Evolutionary conservation across 2,113 vertebrate genomes (phyloP), one percentile per base, ranked within the genome.

Genomic region (Piprites chloris): DNA sequence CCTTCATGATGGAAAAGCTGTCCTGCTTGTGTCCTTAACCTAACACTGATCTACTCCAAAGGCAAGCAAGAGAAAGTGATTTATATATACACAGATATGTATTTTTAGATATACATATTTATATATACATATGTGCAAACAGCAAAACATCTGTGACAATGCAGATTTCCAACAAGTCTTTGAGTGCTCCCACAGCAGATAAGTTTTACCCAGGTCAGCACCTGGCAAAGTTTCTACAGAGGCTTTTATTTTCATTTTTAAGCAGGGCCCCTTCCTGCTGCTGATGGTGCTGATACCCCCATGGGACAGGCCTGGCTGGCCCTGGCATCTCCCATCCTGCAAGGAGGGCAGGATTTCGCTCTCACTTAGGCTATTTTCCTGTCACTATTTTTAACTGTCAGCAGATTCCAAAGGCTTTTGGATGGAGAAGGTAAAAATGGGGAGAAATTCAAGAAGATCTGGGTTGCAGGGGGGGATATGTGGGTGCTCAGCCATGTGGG

Each of bases 261-360:
- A 71, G 37, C 50, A 62, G 37, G 18, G 41, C 23, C 17, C 19
- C 9, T 52, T 32, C 22, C 56, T 89, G 52, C 30, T 71, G 66
- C 9, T 79, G 56, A 14, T 7, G 8, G 1, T 41, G 53, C 37
- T 58, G 77, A 12, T 9, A 35, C 2, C 22, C 35, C 32, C 22
- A 6, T 0, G 4, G 59, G 35, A 37, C 0, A 4, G 75, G n/a
- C 12, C 12, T 6, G 4, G 26, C 18, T 47, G 41, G 11, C 9
- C 56, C 32, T 6, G 3, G 9, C 6, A 9, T 37, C n/a, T 68
- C 72, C 37, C 17, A 0, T 30, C 24, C 67, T 83, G 47, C 56
- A 35, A 68, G 27, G 19, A 19, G 5, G 21, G 14, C 22, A 46
- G 8, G 47, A 41, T 26, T 46, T 56, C 56, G 53, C 27, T 33